Evolutionary conservation across 2,113 vertebrate species (phyloP).

Genomic region (Pyrgilauda ruficollis): DNA sequence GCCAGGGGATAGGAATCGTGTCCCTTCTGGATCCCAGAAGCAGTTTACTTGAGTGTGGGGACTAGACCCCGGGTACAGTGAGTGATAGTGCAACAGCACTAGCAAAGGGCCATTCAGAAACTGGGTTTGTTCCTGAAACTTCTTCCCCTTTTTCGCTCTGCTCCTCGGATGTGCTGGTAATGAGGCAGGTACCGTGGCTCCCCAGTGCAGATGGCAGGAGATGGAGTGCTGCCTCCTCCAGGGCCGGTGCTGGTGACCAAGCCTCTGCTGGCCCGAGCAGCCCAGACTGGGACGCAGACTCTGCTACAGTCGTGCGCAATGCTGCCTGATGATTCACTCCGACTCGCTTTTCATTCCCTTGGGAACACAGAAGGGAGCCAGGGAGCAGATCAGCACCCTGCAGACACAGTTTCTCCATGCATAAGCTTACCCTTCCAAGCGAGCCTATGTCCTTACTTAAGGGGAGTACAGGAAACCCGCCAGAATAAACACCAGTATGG

Average conservation of each 20-base stretch:
- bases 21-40: background rate
- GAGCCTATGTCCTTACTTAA: background rate
- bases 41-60: rapidly evolving
- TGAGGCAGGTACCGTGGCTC: background rate
- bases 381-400: background rate
- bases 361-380: background rate
- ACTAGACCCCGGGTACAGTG: rapidly evolving
- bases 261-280: background rate
- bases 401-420: background rate
- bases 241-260: background rate
- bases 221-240: background rate
- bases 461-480: background rate
- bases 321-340: conserved; percentile 1
- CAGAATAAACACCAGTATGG: background rate
- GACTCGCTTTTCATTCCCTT: background rate
- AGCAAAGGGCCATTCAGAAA: rapidly evolving
- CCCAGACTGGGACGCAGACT: background rate
- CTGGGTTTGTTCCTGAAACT: background rate
- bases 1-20: background rate
- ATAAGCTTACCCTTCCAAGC: background rate
- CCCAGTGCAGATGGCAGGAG: background rate
- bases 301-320: background rate
- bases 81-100: background rate
- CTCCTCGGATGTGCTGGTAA: background rate
- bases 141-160: background rate